These are phyloP conservation scores for Solea senegalensis DNA, from an alignment of 2,113 vertebrate genomes.

Conservation along the genomic window DNA sequence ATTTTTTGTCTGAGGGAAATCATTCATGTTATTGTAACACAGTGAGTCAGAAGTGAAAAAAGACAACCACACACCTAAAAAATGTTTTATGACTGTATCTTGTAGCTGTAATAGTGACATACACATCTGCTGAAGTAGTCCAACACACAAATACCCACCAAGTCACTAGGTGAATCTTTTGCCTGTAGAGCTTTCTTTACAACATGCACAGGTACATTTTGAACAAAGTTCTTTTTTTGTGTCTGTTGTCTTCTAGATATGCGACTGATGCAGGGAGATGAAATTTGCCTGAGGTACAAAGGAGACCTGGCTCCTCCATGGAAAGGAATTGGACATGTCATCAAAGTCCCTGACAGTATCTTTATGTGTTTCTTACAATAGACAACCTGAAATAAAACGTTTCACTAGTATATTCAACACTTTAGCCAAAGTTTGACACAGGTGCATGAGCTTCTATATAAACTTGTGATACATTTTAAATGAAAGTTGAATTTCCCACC, in stretches of 20 bases:
- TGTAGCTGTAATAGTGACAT: no score
- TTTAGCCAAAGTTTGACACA: background rate
- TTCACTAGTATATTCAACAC: background rate
- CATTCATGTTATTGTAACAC: background rate
- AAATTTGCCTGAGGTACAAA: conserved; percentile 95
- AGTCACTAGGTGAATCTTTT: no score
- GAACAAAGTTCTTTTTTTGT: background rate
- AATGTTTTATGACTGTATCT: no score
- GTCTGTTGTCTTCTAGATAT: conserved; percentile 82
- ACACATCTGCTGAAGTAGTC: no score
- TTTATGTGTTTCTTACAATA: conserved; percentile 60
- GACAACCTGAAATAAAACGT: background rate
- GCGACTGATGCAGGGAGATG: conserved; percentile 96
- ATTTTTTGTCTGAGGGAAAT: background rate
- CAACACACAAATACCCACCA: no score
- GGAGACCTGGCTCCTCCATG: conserved; percentile 92
- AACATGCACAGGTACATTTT: background rate
- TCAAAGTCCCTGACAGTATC: conserved; percentile 98
- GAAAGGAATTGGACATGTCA: conserved; percentile 96
- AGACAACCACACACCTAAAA: no score
- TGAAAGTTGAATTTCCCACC: background rate
- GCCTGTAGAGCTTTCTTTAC: background rate
- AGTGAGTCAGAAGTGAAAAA: background rate
- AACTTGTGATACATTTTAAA: background rate
- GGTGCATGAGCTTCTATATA: background rate